Evolutionary conservation across 2,888 invertebrate species (phyloP), one percentile per base, ranked within the genome.

Genomic region (Phlogophora meticulosa): DNA sequence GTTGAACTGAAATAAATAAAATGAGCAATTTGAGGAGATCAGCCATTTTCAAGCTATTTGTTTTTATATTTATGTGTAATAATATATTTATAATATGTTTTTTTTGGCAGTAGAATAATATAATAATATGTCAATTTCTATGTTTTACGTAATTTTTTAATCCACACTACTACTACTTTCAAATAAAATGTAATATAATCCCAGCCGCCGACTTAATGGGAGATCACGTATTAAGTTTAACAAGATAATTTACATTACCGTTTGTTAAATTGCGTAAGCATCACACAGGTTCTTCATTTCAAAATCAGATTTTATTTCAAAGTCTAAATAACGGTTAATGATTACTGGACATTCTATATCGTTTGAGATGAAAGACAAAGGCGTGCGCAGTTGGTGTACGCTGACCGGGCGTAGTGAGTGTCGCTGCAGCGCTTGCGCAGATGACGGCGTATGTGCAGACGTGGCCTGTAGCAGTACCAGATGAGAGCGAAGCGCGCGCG

Each of bases 381-480:
- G 48, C 7, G 58, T 58, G 10, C 36, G 10, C 10, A 65, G 43
- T 7, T 65, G 65, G 15, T 45, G 58, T 38, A 65, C 1, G 9
- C 7, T 22, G 5, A 57, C 36, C 20, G 56, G 43, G 1, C 9
- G 57, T 10, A 45, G 69, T 2, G 58, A 65, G 9, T 56, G n/a
- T 32, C 1, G 34, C n/a, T 68, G 56, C 5, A 65, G 10, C 3
- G 1, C 20, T n/a, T 55, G 56, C 17, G 13, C 7, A 0, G 34
- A 10, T 20, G 36, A 13, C 20, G 5, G 11, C n/a, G 11, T 0
- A 10, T 43, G 20, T 7, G 13, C 22, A 11, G 43, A 38, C 15
- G 22, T 28, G 9, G 81, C 61, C 32, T 81, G 83, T n/a, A 88
- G 53, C 20, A 82, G 58, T 13, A 88, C 76, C 13, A 88, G 22